A percentile compares a stretch with the other conserved stretches of the same genome.
Conservation (phyloP, 2,113 vertebrate genomes). For the Platanista minor region DNA sequence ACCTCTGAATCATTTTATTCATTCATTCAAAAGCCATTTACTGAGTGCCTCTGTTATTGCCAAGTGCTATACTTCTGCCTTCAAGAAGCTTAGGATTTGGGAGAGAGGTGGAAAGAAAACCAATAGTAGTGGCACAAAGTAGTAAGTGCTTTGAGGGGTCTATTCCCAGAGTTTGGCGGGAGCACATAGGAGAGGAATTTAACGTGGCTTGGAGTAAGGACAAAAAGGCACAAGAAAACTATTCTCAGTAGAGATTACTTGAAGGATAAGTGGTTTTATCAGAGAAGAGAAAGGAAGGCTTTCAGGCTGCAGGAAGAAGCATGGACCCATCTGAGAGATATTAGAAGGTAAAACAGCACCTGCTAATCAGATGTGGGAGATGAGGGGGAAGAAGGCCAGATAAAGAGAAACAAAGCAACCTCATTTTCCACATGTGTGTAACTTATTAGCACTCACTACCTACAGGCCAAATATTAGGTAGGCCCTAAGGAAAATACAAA, state of each 20-base stretch:
- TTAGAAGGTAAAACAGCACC: background rate
- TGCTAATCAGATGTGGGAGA: background rate
- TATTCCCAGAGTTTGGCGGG: background rate
- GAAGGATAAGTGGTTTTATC: background rate
- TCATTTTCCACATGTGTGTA: background rate
- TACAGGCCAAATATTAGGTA: background rate
- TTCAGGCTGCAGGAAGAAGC: background rate
- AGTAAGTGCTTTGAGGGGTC: background rate
- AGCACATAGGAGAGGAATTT: background rate
- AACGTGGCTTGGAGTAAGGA: background rate
- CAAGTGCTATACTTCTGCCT: background rate
- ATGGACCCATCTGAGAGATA: background rate
- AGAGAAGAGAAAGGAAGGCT: background rate
- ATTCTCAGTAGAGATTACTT: background rate
- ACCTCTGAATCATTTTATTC: background rate
- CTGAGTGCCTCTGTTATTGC: background rate
- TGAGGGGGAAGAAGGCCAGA: background rate
- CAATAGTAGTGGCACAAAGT: background rate
- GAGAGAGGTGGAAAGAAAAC: background rate
- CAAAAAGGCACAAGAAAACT: background rate
- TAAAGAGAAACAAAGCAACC: background rate
- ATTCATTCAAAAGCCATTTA: background rate
- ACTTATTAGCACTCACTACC: background rate
- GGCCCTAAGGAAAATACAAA: background rate
- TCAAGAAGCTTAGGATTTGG: background rate